phyloP scores from a whole-genome alignment of 2,797 vertebrate species.

The Clarias pachynema region DNA sequence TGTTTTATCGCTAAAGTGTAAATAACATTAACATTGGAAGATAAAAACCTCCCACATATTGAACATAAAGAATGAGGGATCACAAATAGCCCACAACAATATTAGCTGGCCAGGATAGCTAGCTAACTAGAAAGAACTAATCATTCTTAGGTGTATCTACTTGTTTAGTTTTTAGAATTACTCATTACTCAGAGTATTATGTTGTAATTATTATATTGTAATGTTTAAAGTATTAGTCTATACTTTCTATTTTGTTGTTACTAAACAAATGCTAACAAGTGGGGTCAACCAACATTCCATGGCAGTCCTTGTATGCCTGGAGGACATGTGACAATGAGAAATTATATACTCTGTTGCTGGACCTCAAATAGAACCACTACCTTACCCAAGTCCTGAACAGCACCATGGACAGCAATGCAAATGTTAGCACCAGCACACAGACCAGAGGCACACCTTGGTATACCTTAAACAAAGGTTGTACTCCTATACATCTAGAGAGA shows the following conservation, averaged over 20 bases:
- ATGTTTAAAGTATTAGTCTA: not conserved
- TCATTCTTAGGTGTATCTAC: not conserved
- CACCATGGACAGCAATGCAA: constrained; percentile 24
- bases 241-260: not conserved
- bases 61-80: not conserved
- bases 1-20: too few relatives aligned
- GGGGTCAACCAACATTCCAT: not conserved
- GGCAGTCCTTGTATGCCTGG: too few relatives aligned
- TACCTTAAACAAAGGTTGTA: not conserved
- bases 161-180: not conserved
- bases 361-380: not conserved
- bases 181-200: not conserved
- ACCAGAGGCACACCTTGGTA: not conserved
- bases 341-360: too few relatives aligned
- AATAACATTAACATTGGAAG: too few relatives aligned
- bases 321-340: not conserved
- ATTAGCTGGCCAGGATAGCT: not conserved
- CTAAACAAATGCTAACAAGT: not conserved
- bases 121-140: not conserved
- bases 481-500: not conserved
- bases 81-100: not conserved
- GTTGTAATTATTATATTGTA: not conserved
- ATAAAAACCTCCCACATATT: not conserved
- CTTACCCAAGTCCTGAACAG: not conserved
- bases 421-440: not conserved